phyloP scores from a whole-genome alignment of 2,113 vertebrate species.

The Rhodinocichla rosea region DNA sequence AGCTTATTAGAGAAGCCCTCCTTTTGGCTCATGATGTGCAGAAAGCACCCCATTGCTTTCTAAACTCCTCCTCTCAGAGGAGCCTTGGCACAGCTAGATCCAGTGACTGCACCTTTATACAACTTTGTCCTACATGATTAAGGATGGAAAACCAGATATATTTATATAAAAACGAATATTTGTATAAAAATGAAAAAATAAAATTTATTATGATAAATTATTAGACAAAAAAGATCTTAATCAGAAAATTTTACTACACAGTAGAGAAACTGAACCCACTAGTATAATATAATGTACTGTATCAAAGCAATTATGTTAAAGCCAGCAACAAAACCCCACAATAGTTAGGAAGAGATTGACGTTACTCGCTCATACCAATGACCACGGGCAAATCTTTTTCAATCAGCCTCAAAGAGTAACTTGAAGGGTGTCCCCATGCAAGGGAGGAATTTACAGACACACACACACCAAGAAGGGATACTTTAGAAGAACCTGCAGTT shows the following conservation, averaged over 20 bases:
- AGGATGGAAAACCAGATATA: not conserved
- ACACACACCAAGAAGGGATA: not conserved
- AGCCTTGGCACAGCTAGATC: no score
- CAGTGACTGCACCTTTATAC: not conserved
- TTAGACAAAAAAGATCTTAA: not conserved
- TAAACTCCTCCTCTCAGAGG: not conserved
- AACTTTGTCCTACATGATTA: not conserved
- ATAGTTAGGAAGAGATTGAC: no score
- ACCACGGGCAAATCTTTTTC: not conserved
- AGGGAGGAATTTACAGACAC: not conserved
- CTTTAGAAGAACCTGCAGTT: not conserved
- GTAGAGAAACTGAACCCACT: not conserved
- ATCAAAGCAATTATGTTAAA: not conserved
- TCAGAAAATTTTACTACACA: not conserved
- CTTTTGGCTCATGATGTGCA: not conserved
- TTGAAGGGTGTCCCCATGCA: fast-evolving
- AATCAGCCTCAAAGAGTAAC: not conserved
- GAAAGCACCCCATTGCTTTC: not conserved
- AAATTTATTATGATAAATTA: not conserved
- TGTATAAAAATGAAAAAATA: not conserved
- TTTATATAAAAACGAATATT: not conserved
- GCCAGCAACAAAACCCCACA: not conserved
- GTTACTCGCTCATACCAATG: not conserved
- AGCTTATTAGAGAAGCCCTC: not conserved
- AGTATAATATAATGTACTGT: no score